Base-by-base conservation (phyloP, 2,113 vertebrate genomes). In the Tamias sibiricus region DNA sequence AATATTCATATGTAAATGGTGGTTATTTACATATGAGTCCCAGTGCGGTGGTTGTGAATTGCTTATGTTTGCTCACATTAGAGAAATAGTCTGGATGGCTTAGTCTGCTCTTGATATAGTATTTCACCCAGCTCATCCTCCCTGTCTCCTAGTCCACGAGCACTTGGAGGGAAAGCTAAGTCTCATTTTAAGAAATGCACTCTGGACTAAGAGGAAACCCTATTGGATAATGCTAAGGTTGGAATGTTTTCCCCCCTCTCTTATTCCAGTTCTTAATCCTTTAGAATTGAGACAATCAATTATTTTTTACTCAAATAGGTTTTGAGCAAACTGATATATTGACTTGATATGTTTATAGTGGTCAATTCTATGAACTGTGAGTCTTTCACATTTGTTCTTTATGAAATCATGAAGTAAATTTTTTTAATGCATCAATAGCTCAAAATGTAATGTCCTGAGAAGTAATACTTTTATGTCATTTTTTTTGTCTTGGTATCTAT, bases 1-100 rank as follows among this genome's bases (percentile, higher is more conserved):
- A 74, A 75, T 68, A 96, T 90, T 93, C 52, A 42, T 77, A 42
- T 90, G 71, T 94, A 93, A 96, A 95, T 95, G 42, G 3, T 57
- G 54, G 17, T n/a, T 90, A 9, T 96, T 94, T 86, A 32, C 85
- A 40, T 68, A 57, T 87, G 35, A 62, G 28, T 83, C 35, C 64
- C 89, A 30, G 1, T 16, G 72, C 80, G 7, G 42, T 79, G 71
- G 22, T 68, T 77, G 59, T 69, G 54, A 95, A 47, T 87, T 68
- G 57, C 86, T 85, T 32, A 0, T 30, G 66, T 90, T 95, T 59
- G 57, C 44, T 69, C n/a, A 2, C 26, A 47, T 72, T 90, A 47
- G 49, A 85, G 47, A 91, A 69, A 94, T 16, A 47, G 19, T 59
- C 54, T 17, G 17, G 47, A 28, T 44, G 52, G 11, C 17, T 85